phyloP scores from a whole-genome alignment of 2,888 invertebrate species.

The Chesias legatella region DNA sequence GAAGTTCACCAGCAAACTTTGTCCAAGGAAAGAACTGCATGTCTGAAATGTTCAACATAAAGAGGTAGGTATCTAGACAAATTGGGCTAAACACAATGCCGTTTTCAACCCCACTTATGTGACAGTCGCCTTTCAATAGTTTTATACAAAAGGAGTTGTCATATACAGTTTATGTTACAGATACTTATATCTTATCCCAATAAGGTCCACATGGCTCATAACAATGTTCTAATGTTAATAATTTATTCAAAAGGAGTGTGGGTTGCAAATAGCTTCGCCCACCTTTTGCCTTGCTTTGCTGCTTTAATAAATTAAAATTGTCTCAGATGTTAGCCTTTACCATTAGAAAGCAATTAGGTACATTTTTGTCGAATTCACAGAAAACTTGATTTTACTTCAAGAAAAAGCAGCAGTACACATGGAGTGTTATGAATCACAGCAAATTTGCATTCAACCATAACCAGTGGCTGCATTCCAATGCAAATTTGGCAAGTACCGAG shows the following conservation, averaged over 20 bases:
- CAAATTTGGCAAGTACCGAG: constrained; percentile 40
- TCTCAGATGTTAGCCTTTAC: constrained; percentile 9
- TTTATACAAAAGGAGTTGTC: constrained; percentile 19
- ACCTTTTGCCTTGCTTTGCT: constrained; percentile 68
- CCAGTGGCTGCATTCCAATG: constrained; percentile 33
- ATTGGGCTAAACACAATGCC: no score
- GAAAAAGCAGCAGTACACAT: constrained; percentile 1
- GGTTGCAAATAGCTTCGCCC: constrained; percentile 67
- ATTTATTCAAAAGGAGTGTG: constrained; percentile 73
- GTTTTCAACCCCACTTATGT: no score
- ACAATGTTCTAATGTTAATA: constrained; percentile 71
- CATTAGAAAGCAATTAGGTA: constrained; percentile 15
- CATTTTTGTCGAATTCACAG: constrained; percentile 1
- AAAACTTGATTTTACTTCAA: constrained; percentile 3
- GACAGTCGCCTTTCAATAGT: constrained; percentile 25
- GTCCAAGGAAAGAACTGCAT: no score
- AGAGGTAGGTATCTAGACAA: no score
- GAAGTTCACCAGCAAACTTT: no score
- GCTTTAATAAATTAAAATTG: constrained; percentile 25
- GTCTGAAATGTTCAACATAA: no score
- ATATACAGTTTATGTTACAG: constrained; percentile 44
- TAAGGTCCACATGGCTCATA: constrained; percentile 62
- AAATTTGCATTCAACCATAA: constrained; percentile 15
- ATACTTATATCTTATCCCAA: constrained; percentile 45
- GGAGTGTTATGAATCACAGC: constrained; percentile 12